A percentile compares a stretch with the other conserved stretches of the same genome.
Conservation (phyloP, 2,797 vertebrate species). For the Poeciliopsis infans region DNA sequence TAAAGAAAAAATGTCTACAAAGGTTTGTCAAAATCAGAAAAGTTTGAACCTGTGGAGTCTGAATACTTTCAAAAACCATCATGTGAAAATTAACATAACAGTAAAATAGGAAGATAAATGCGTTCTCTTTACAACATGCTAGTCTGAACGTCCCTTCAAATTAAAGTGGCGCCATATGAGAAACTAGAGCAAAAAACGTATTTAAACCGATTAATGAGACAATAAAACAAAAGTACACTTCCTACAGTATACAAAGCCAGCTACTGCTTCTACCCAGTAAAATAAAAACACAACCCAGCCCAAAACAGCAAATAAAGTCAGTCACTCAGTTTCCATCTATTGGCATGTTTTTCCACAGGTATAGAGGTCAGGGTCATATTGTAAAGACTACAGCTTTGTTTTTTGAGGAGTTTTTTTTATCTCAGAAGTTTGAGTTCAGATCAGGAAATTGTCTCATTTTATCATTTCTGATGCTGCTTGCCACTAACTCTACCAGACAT, state of each 20-base stretch:
- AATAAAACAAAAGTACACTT: not conserved
- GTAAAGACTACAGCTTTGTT: not conserved
- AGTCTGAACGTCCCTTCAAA: constrained; percentile 22
- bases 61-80: constrained; percentile 15
- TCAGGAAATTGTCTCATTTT: not conserved
- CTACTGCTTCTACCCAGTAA: not conserved
- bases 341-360: not conserved
- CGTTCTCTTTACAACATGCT: constrained; percentile 16
- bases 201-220: not conserved
- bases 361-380: not conserved
- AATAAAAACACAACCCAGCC: not conserved
- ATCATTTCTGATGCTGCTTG: not conserved
- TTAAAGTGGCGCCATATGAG: not conserved
- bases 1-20: constrained; percentile 31
- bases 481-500: not conserved
- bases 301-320: not conserved
- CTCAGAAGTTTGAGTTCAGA: not conserved
- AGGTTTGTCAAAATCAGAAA: constrained; percentile 40
- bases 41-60: constrained; percentile 7
- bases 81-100: constrained; percentile 20
- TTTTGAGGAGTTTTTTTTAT: not conserved
- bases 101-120: constrained; percentile 29
- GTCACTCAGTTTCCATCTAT: not conserved
- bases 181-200: not conserved
- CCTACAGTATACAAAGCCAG: not conserved